These are phyloP conservation scores for Scalopus aquaticus DNA, from an alignment of 2,113 vertebrate species.

Conservation along the genomic window DNA sequence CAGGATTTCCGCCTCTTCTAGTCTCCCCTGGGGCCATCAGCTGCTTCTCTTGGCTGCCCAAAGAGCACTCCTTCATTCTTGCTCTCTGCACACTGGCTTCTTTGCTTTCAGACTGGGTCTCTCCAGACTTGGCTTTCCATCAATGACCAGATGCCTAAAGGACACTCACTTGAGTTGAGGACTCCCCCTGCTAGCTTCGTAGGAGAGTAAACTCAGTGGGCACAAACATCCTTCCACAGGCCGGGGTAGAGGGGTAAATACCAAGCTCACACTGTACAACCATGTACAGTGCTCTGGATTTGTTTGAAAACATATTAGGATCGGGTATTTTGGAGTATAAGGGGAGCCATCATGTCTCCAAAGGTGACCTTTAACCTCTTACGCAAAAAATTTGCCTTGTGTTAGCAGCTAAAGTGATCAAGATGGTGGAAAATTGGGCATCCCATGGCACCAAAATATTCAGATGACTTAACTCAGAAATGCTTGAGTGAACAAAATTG, in stretches of 20 bases:
- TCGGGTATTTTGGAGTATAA: too few species aligned
- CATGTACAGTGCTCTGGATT: background rate
- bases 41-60: background rate
- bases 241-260: background rate
- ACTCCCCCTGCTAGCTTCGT: background rate
- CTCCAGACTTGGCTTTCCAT: background rate
- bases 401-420: background rate
- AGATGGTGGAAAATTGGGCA: background rate
- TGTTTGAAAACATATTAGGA: background rate
- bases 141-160: background rate
- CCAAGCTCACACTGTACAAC: background rate
- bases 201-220: background rate
- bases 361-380: background rate
- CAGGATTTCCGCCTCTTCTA: rapidly evolving
- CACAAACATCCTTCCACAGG: background rate
- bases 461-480: background rate
- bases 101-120: background rate
- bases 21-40: rapidly evolving
- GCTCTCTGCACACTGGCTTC: background rate
- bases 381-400: background rate
- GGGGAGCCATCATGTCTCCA: too few species aligned
- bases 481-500: background rate
- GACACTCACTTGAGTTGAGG: background rate
- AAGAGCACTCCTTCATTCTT: rapidly evolving
- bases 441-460: background rate